Percentiles rank a stretch among this genome's conserved stretches.
phyloP scores from a whole-genome alignment of 2,888 invertebrate species.

The Glomeris marginata region DNA sequence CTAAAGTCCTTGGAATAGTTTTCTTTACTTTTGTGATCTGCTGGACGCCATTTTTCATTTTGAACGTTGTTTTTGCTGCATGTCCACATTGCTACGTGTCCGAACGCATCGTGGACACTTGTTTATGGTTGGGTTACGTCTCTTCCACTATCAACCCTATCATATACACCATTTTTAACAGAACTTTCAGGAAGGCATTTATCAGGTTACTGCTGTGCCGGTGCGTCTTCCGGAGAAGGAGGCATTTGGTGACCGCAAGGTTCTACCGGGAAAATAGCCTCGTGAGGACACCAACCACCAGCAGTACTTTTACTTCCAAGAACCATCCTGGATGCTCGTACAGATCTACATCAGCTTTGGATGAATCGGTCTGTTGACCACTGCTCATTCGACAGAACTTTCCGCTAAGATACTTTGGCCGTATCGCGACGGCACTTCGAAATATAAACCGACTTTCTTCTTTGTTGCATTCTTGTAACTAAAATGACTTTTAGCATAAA shows the following conservation, averaged over 20 bases:
- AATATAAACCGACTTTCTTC: too few species aligned
- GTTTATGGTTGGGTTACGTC: conserved; percentile 84
- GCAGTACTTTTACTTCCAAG: too few species aligned
- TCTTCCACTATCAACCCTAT: conserved; percentile 92
- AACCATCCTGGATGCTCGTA: too few species aligned
- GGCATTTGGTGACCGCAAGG: background rate
- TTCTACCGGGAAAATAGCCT: too few species aligned
- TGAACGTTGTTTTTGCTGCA: conserved; percentile 70
- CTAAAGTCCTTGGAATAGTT: conserved; percentile 84
- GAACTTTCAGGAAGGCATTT: conserved; percentile 80
- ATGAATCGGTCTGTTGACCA: too few species aligned
- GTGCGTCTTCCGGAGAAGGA: conserved; percentile 10
- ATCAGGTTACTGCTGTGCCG: conserved; percentile 65
- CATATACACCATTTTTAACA: conserved; percentile 91
- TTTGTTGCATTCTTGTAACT: too few species aligned
- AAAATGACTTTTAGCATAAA: too few species aligned
- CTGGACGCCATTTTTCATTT: conserved; percentile 91
- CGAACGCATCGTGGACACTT: conserved; percentile 60
- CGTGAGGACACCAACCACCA: too few species aligned
- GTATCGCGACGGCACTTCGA: too few species aligned
- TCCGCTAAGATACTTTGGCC: too few species aligned
- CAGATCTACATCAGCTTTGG: too few species aligned
- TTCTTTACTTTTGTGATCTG: conserved; percentile 87
- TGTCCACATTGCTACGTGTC: conserved; percentile 63
- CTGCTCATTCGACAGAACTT: too few species aligned